A percentile compares a stretch with the other conserved stretches of the same genome.
phyloP scores from a whole-genome alignment of 2,888 invertebrate species.

The Dichetophora obliterata region DNA sequence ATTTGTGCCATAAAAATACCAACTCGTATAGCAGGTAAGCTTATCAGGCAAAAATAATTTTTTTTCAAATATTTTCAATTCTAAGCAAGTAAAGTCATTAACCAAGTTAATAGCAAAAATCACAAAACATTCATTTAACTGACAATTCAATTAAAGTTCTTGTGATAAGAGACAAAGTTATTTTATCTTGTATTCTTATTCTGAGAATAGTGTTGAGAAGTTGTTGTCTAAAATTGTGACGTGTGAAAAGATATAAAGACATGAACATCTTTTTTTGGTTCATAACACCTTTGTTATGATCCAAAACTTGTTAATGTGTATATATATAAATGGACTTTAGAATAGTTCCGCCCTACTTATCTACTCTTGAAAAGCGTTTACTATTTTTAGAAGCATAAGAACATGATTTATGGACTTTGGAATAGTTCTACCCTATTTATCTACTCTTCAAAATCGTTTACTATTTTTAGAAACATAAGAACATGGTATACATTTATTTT shows the following conservation, averaged over 20 bases:
- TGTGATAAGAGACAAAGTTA: slow-evolving; percentile 1
- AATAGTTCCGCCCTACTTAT: too few relatives aligned
- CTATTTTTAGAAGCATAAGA: too few relatives aligned
- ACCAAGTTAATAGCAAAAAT: slow-evolving; percentile 8
- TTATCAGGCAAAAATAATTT: background rate
- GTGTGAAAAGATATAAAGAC: too few relatives aligned
- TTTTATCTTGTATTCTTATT: background rate
- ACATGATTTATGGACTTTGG: too few relatives aligned
- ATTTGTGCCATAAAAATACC: background rate
- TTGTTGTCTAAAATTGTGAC: background rate
- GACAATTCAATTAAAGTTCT: slow-evolving; percentile 25
- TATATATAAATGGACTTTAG: too few relatives aligned
- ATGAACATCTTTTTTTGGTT: too few relatives aligned
- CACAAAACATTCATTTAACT: slow-evolving; percentile 17
- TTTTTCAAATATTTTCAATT: background rate
- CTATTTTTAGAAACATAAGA: too few relatives aligned
- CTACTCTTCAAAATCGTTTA: too few relatives aligned
- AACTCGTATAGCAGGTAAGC: background rate
- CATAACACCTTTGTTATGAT: background rate
- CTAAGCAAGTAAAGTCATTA: slow-evolving; percentile 7
- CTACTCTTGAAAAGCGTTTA: too few relatives aligned
- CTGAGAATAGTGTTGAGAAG: background rate
- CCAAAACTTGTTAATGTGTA: too few relatives aligned
- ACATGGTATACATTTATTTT: too few relatives aligned
- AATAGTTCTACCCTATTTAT: too few relatives aligned